Evolutionary conservation across 1,140 invertebrate genomes (phyloP).

Genomic region (Orussus abietinus): DNA sequence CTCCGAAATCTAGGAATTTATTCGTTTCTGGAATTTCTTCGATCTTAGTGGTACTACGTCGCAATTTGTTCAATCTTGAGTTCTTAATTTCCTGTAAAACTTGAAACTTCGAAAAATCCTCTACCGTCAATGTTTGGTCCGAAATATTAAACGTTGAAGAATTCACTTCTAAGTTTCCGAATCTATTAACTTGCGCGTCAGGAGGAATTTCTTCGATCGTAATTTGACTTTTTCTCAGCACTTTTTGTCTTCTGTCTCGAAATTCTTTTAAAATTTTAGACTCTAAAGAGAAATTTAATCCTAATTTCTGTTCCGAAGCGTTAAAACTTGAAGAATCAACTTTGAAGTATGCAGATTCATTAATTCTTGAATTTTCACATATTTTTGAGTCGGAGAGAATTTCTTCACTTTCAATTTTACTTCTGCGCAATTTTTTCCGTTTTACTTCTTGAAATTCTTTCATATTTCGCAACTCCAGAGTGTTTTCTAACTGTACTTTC

Average conservation of each 20-base stretch:
- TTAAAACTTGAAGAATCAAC: too few relatives aligned
- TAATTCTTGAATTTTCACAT: conserved; percentile 7
- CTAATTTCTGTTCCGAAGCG: conserved; percentile 6
- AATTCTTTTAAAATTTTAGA: conserved; percentile 11
- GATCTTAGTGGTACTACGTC: conserved; percentile 7
- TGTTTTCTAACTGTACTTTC: too few relatives aligned
- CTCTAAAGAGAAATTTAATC: too few relatives aligned
- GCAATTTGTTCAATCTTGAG: neutral
- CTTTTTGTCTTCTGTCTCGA: conserved; percentile 15
- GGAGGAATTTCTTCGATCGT: conserved; percentile 17
- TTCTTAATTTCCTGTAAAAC: conserved; percentile 16
- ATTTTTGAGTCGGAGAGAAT: conserved; percentile 19
- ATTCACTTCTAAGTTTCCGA: conserved; percentile 19
- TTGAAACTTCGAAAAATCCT: conserved; percentile 12
- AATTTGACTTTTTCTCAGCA: conserved; percentile 11
- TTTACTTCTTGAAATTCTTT: too few relatives aligned
- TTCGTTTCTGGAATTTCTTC: conserved; percentile 16
- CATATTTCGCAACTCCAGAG: too few relatives aligned
- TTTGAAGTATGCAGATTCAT: too few relatives aligned
- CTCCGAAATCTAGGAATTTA: neutral
- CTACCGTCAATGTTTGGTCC: conserved; percentile 1
- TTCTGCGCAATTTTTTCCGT: too few relatives aligned
- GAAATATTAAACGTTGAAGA: conserved; percentile 17
- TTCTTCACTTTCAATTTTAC: too few relatives aligned
- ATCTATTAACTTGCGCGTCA: conserved; percentile 13